These are phyloP conservation scores for Prunella himalayana DNA, from an alignment of 2,113 vertebrate genomes.

Conservation along the genomic window DNA sequence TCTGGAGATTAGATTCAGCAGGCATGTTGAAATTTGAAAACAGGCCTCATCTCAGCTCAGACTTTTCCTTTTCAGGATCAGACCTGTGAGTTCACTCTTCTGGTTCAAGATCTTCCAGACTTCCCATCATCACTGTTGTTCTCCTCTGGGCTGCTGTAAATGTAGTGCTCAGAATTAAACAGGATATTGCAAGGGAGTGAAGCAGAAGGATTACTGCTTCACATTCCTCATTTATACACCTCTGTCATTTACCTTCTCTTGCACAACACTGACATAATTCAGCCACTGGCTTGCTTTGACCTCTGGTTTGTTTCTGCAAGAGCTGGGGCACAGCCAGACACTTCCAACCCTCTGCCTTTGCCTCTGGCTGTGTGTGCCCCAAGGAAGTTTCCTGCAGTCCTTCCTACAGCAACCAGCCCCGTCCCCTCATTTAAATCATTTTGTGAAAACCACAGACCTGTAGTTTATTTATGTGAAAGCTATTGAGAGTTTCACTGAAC, in stretches of 20 bases:
- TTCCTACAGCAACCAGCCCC: neutral
- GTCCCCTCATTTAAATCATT: neutral
- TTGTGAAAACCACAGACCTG: neutral
- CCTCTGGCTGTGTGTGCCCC: neutral
- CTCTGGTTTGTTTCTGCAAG: neutral
- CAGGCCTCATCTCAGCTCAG: neutral
- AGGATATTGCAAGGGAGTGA: neutral
- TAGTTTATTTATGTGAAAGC: neutral
- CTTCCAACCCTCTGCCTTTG: neutral
- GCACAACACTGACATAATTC: neutral
- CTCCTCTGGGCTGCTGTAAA: neutral
- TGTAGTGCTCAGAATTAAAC: neutral
- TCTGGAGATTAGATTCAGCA: neutral
- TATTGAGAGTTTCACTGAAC: neutral
- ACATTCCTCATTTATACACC: neutral
- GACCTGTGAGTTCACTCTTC: neutral
- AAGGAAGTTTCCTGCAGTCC: neutral
- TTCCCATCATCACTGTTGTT: neutral
- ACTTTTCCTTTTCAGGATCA: neutral
- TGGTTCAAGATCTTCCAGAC: neutral
- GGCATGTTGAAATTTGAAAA: neutral
- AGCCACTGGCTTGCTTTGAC: neutral
- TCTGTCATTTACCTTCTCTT: neutral
- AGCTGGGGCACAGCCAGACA: neutral
- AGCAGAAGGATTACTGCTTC: neutral